phyloP scores from a whole-genome alignment of 2,113 vertebrate species.

The Guaruba guarouba region DNA sequence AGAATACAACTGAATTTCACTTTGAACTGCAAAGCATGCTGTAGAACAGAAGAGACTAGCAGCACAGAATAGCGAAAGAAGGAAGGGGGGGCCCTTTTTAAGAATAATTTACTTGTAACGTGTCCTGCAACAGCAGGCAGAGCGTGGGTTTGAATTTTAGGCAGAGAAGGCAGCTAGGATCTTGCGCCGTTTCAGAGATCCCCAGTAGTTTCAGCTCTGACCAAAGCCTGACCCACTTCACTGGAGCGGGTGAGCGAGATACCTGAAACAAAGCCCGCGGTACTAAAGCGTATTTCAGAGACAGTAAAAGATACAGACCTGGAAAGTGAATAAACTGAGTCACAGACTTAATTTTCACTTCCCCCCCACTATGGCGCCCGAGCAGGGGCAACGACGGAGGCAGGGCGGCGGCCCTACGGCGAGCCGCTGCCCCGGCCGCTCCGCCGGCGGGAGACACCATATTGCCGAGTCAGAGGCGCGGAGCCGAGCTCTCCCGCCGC shows the following conservation, averaged over 20 bases:
- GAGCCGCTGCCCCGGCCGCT: not conserved
- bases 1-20: not conserved
- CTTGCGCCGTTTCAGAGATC: not conserved
- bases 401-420: not conserved
- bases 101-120: not conserved
- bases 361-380: accelerated
- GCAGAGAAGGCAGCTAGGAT: not conserved
- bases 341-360: not conserved
- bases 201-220: not conserved
- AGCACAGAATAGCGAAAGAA: not conserved
- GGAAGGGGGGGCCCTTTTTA: not conserved
- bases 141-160: not conserved
- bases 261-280: not conserved
- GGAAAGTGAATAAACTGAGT: accelerated
- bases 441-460: not conserved
- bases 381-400: too few relatives aligned
- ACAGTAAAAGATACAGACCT: not conserved
- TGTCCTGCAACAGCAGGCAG: not conserved
- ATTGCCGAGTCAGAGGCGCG: not conserved
- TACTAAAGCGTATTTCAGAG: accelerated
- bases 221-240: not conserved
- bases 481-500: not conserved
- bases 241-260: accelerated
- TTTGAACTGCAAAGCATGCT: not conserved
- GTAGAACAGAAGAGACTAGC: not conserved